Conservation (phyloP, 2,113 vertebrate genomes). For the Aspidoscelis tigris region DNA sequence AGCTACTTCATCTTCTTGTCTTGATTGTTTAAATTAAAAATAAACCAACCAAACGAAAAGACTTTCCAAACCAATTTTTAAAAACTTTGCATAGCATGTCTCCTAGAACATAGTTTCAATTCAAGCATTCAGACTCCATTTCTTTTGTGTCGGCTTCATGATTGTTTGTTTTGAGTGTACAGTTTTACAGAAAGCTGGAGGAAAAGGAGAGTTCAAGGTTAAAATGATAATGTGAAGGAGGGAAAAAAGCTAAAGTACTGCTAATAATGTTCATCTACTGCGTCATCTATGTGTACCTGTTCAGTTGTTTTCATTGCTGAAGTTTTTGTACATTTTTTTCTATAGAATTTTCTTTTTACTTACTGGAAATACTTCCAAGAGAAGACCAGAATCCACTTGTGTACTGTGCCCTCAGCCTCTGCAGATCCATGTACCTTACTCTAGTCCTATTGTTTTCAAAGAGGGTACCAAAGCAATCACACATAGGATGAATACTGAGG, state of each 20-base stretch:
- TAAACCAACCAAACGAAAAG: too few species aligned
- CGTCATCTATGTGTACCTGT: constrained; percentile 5
- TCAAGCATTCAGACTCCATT: constrained; percentile 54
- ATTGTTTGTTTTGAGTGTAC: constrained; percentile 43
- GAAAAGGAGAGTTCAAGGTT: constrained; percentile 38
- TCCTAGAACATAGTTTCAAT: constrained; percentile 58
- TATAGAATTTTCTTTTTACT: background rate
- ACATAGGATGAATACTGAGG: constrained; percentile 31
- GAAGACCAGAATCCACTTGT: background rate
- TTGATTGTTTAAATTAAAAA: background rate
- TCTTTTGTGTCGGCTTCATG: constrained; percentile 50
- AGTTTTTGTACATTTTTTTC: background rate
- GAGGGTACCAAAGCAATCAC: constrained; percentile 10
- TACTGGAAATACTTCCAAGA: background rate
- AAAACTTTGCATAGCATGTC: constrained; percentile 31
- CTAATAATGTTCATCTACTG: background rate
- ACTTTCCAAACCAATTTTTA: background rate
- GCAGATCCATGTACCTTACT: constrained; percentile 28
- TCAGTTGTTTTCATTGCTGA: constrained; percentile 21
- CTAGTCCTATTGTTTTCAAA: constrained; percentile 28
- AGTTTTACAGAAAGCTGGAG: constrained; percentile 54
- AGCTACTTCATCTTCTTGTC: background rate
- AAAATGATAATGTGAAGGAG: constrained; percentile 37
- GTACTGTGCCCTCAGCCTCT: constrained; percentile 18
- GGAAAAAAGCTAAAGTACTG: background rate